These are phyloP conservation scores for Aix galericulata DNA, from an alignment of 2,113 vertebrate genomes.

Conservation along the genomic window DNA sequence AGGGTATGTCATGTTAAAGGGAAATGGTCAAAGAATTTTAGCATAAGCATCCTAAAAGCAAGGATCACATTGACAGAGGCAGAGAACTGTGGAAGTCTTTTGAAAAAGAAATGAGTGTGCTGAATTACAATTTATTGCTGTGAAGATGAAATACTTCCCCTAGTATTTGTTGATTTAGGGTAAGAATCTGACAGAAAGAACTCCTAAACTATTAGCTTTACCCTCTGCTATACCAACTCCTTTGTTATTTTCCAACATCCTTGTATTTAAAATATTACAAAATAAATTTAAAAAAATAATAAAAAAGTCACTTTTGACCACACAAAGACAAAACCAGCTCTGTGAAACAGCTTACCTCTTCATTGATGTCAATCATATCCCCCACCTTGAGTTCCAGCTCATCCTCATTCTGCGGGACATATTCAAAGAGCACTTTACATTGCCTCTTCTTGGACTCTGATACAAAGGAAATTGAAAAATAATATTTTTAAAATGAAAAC, in stretches of 20 bases:
- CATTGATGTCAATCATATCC: constrained; percentile 87
- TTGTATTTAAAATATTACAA: background rate
- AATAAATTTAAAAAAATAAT: background rate
- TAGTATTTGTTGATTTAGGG: background rate
- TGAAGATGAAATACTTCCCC: background rate
- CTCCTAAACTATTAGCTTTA: background rate
- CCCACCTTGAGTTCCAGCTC: constrained; percentile 92
- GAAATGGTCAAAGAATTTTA: background rate
- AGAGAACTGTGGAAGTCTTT: background rate
- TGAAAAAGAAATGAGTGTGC: background rate
- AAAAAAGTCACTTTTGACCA: background rate
- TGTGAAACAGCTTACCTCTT: constrained; percentile 84
- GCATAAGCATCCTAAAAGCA: background rate
- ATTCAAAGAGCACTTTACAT: constrained; percentile 90
- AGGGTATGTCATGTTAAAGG: background rate
- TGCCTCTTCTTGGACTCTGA: constrained; percentile 87
- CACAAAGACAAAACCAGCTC: background rate
- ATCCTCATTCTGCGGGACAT: constrained; percentile 91
- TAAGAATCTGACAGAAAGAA: background rate
- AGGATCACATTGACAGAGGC: background rate
- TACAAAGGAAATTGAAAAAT: constrained; percentile 12
- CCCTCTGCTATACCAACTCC: background rate
- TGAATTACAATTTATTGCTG: background rate
- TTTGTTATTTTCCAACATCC: background rate
- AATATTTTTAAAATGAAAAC: background rate